phyloP scores from a whole-genome alignment of 2,888 invertebrate genomes.

The Cryptocheilus praepositus region DNA sequence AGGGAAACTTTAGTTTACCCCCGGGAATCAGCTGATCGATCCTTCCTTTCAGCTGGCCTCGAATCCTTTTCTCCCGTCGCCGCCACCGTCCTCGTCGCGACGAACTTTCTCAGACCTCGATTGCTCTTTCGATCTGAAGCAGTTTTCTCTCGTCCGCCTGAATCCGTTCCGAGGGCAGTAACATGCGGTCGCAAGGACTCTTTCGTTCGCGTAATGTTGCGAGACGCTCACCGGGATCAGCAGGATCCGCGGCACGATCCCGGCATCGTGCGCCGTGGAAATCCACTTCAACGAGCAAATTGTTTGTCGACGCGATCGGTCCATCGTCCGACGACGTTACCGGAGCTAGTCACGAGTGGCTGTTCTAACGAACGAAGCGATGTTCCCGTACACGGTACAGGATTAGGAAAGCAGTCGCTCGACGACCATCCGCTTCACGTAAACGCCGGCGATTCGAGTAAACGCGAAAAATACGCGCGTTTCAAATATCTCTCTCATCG shows the following conservation, averaged over 20 bases:
- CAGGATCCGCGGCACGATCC: too few species aligned
- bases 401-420: not conserved
- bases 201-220: too few species aligned
- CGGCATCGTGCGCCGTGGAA: too few species aligned
- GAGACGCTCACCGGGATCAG: too few species aligned
- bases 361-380: too few species aligned
- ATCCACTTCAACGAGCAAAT: too few species aligned
- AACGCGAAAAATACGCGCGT: not conserved
- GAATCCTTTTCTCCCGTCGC: constrained; percentile 35
- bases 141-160: not conserved
- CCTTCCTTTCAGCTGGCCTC: constrained; percentile 31
- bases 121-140: constrained; percentile 4
- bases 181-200: too few species aligned
- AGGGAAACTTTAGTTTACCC: constrained; percentile 54
- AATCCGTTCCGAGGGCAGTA: too few species aligned
- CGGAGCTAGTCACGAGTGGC: too few species aligned
- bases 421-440: constrained; percentile 13
- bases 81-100: not conserved
- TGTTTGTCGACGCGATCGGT: too few species aligned
- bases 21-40: constrained; percentile 57
- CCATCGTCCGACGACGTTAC: too few species aligned
- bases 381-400: too few species aligned
- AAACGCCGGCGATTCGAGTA: not conserved
- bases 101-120: constrained; percentile 1
- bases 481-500: constrained; percentile 9